Base-by-base conservation (phyloP, 2,797 vertebrate species). In the Acestrorhynchus altus region DNA sequence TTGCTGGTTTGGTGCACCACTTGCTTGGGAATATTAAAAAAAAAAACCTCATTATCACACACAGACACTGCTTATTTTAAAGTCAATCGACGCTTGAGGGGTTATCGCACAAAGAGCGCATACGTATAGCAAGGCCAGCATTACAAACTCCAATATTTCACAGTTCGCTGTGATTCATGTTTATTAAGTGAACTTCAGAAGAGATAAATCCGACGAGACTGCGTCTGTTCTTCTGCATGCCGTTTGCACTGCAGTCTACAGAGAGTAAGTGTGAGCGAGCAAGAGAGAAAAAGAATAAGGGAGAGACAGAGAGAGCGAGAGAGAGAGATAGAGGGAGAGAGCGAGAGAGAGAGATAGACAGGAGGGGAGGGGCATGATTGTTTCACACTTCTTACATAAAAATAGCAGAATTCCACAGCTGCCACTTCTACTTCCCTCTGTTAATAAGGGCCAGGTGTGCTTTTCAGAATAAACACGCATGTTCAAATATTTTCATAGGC, bases 401-500 rank as follows among this genome's bases (percentile, higher is more conserved):
- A 79, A 79, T 79, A 81, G 81, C 76, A 61, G 76, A 79, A 81
- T 78, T 81, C 81, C 77, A 56, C 80, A 80, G 81, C 82, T 83
- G 81, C 79, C 78, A 72, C 68, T 77, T 78, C 42, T 71, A 72
- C 59, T 79, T 80, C 76, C 72, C 72, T 81, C 46, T 46, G 75
- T 83, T 84, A 83, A 86, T 74, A 78, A 81, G 68, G 81, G 59
- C 81, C 83, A 86, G 84, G 81, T 85, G 83, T 67, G 65, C 75
- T 81, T 82, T 81, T 82, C 77, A 85, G 81, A 86, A 85, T 81
- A 87, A 87, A 86, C 80, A 83, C 40, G 49, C 64, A 12, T 72
- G 80, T 80, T 85, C 63, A 84, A 86, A 85, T 83, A 86, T 81
- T 86, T 86, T 81, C 80, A 79, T 84, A 86, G 73, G 72, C 83